Conservation (phyloP, 2,797 vertebrate species). For the Peromyscus eremicus region DNA sequence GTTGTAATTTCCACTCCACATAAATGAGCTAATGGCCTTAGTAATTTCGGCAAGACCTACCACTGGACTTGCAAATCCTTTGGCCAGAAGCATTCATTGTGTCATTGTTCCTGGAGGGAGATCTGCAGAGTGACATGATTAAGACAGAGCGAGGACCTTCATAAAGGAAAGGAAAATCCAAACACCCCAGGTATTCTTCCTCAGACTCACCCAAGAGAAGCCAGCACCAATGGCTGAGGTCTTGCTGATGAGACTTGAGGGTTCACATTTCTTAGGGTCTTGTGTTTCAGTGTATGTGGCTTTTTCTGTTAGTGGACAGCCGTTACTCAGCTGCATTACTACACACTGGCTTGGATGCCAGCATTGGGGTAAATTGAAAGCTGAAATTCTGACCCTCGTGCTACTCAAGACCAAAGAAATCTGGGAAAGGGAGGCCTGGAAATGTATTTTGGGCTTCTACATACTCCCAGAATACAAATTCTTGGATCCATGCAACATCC, state of each 20-base stretch:
- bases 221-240: rapidly evolving
- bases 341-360: neutral
- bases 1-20: neutral
- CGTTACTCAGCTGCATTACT: rapidly evolving
- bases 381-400: neutral
- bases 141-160: neutral
- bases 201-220: neutral
- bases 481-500: neutral
- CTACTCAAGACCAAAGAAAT: neutral
- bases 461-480: neutral
- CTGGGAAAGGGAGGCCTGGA: neutral
- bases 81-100: neutral
- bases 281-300: too few relatives aligned
- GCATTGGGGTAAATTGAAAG: neutral
- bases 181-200: neutral
- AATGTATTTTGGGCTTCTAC: rapidly evolving
- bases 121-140: neutral
- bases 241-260: rapidly evolving
- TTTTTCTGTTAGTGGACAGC: neutral
- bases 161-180: neutral
- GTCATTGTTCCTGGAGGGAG: neutral
- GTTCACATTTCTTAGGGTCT: rapidly evolving
- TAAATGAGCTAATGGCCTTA: neutral
- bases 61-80: neutral
- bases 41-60: neutral